phyloP scores from a whole-genome alignment of 2,797 vertebrate species.

The Lepidocolaptes lacrymiger region DNA sequence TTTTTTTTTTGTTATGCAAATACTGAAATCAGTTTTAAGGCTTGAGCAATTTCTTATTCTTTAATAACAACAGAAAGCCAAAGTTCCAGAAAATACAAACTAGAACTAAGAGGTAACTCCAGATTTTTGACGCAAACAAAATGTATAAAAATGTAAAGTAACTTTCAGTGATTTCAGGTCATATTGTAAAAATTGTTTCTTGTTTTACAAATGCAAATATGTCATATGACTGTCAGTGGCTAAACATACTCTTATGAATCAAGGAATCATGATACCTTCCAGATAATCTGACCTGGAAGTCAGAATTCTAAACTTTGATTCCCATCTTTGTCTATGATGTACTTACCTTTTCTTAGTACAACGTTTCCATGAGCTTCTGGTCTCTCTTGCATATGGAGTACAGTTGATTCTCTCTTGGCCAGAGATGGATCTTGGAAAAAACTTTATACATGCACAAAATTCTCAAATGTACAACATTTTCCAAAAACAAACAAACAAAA shows the following conservation, averaged over 20 bases:
- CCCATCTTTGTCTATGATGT: background rate
- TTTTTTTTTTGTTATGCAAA: background rate
- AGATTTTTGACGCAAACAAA: background rate
- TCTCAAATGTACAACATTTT: background rate
- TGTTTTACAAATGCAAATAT: background rate
- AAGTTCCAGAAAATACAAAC: background rate
- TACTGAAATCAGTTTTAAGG: background rate
- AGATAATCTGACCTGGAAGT: background rate
- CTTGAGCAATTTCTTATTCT: background rate
- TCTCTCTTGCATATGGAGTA: background rate
- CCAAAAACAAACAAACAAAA: background rate
- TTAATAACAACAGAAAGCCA: background rate
- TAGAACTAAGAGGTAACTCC: background rate
- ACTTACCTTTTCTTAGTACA: background rate
- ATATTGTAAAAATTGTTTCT: background rate
- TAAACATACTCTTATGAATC: background rate
- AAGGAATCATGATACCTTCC: background rate
- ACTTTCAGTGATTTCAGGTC: background rate
- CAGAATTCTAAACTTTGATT: background rate
- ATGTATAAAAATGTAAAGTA: background rate
- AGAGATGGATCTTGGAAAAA: background rate
- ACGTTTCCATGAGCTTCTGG: background rate
- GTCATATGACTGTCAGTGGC: background rate
- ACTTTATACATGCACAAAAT: background rate
- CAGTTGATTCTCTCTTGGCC: background rate